These are phyloP conservation scores for Paradoxurus hermaphroditus DNA, from an alignment of 2,113 vertebrate genomes.

Conservation along the genomic window DNA sequence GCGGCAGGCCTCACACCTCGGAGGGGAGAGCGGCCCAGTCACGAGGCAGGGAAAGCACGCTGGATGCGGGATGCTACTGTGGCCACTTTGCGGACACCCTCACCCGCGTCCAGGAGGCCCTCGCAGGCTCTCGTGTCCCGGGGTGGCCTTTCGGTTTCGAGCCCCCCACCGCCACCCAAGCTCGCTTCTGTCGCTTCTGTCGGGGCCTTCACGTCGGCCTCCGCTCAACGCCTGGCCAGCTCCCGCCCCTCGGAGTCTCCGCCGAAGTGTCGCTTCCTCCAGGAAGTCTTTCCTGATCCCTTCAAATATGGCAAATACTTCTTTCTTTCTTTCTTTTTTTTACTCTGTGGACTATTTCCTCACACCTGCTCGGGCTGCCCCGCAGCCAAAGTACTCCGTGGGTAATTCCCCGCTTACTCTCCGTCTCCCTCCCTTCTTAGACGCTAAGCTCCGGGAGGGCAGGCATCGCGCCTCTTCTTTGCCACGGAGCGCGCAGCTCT, in stretches of 20 bases:
- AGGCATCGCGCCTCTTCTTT: neutral
- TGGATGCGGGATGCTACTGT: neutral
- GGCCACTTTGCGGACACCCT: neutral
- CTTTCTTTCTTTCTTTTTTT: too few relatives aligned
- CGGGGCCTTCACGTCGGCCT: neutral
- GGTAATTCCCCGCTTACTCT: neutral
- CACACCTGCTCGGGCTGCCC: neutral
- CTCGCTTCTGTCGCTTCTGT: neutral
- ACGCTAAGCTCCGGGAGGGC: neutral
- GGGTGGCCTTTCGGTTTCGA: neutral
- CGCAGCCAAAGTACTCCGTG: neutral
- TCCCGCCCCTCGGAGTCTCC: neutral
- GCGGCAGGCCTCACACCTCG: neutral
- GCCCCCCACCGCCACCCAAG: neutral
- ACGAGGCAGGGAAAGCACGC: neutral
- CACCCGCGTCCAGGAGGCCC: neutral
- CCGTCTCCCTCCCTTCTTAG: neutral
- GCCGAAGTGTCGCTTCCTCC: slow-evolving; percentile 1
- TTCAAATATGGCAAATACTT: neutral
- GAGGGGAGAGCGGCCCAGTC: neutral
- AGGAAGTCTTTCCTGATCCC: neutral
- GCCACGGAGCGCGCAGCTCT: neutral
- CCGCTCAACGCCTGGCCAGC: neutral
- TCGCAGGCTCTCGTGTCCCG: neutral
- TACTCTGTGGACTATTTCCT: neutral